Evolutionary conservation across 2,888 invertebrate species (phyloP).

Genomic region (Chloromyia formosa): DNA sequence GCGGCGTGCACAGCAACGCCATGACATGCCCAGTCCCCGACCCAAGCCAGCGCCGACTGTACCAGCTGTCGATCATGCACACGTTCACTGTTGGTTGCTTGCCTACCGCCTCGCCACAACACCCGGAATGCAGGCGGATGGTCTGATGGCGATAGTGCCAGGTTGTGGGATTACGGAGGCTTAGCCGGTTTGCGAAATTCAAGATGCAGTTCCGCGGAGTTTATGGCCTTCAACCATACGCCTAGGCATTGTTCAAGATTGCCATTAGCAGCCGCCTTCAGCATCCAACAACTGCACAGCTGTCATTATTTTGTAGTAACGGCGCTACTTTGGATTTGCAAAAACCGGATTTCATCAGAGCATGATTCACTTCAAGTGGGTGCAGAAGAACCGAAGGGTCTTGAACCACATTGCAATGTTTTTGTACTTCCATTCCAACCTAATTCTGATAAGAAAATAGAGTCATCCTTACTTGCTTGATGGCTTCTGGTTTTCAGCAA

Average conservation of each 20-base stretch:
- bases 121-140: background rate
- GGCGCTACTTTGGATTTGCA: background rate
- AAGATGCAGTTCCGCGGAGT: slow-evolving; percentile 10
- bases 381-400: background rate
- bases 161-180: background rate
- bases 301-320: background rate
- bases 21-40: background rate
- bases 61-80: background rate
- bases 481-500: slow-evolving; percentile 21
- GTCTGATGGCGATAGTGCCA: background rate
- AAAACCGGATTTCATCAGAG: slow-evolving; percentile 19
- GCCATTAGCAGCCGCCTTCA: background rate
- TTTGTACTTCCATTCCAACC: no score
- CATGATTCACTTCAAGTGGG: background rate
- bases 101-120: background rate
- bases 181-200: background rate
- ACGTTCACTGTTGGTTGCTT: background rate
- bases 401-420: no score
- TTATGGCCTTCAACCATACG: background rate
- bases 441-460: background rate
- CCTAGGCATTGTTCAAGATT: background rate
- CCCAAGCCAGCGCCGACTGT: background rate
- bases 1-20: background rate
- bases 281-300: background rate
- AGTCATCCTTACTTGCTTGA: slow-evolving; percentile 29